These are phyloP conservation scores for Epinotia nisella DNA, from an alignment of 2,888 invertebrate genomes.

Conservation along the genomic window DNA sequence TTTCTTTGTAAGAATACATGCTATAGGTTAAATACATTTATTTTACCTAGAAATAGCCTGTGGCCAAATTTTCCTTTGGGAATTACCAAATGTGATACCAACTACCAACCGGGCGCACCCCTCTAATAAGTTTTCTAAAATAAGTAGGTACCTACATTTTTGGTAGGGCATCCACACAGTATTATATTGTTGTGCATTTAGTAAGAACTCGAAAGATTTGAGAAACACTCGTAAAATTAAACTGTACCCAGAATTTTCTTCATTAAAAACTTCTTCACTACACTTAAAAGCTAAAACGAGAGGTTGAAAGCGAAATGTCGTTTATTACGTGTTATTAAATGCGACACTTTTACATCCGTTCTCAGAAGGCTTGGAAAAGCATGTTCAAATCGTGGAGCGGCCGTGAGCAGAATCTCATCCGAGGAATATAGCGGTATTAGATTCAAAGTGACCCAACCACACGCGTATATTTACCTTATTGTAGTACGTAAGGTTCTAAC, in stretches of 20 bases:
- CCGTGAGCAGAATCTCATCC: conserved; percentile 11
- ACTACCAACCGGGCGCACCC: too few relatives aligned
- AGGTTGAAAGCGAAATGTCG: conserved; percentile 11
- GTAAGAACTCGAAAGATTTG: background rate
- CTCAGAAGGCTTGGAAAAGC: conserved; percentile 15
- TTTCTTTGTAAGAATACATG: background rate
- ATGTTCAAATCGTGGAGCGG: conserved; percentile 11
- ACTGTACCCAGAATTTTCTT: background rate
- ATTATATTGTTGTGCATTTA: background rate
- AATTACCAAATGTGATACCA: too few relatives aligned
- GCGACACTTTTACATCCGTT: conserved; percentile 27
- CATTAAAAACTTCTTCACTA: too few relatives aligned
- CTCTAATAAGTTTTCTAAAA: too few relatives aligned
- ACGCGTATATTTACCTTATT: background rate
- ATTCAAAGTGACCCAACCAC: background rate
- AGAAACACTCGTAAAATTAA: too few relatives aligned
- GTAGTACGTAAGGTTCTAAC: background rate
- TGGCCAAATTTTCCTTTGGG: too few relatives aligned
- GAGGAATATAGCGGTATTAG: background rate
- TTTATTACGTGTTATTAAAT: conserved; percentile 15
- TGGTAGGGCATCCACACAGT: too few relatives aligned
- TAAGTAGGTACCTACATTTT: too few relatives aligned
- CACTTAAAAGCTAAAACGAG: background rate
- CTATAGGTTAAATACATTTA: too few relatives aligned
- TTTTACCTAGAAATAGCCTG: too few relatives aligned